Base-by-base conservation (phyloP, 1,140 invertebrate species). In the Brachionus koreanus region DNA sequence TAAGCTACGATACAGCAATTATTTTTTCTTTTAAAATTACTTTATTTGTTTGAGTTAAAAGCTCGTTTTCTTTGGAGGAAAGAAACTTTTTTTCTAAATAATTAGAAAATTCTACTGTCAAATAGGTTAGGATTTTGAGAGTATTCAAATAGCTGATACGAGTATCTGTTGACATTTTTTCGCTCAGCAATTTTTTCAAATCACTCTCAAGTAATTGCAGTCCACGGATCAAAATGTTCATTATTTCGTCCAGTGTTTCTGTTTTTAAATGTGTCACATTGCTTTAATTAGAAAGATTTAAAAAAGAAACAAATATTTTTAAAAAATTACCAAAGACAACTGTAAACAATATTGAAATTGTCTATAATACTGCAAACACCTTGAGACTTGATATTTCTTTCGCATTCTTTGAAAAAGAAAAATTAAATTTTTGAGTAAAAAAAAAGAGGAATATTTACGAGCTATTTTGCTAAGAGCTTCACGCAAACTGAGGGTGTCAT, bases 391-490 rank as follows among this genome's bases (percentile, higher is more conserved):
- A 79, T 79, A 7, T 23, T 39, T 61, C 76, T 57, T 25, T 79
- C 76, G 16, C 49, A 79, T 65, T 79, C 69, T 74, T 12, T 42
- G 12, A 25, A 46, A 23, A 29, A 49, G 3, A 74, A 46, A 46
- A 42, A 49, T 7, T 49, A 49, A 25, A 25, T 29, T 46, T 29
- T 13, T 39, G 12, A 10, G 4, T 9, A 19, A 16, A 16, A 7
- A 63, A 63, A 65, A n/a, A 25, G 63, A 16, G 37, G 10, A 46
- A 25, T 4, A 29, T 46, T 74, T 74, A 74, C 69, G 76, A n/a
- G 76, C 76, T 65, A 79, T 12, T 79, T 79, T 79, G 49, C 76
- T 79, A 2, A 61, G 10, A 5, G 76, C 76, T 79, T 79, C 76
- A n/a, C 61, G 49, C 25, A 79, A 57, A 39, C 49, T 65, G 4